Base-by-base conservation (phyloP, 53 echinoderm and acorn worm genomes). In the Pentamera pediparva region DNA sequence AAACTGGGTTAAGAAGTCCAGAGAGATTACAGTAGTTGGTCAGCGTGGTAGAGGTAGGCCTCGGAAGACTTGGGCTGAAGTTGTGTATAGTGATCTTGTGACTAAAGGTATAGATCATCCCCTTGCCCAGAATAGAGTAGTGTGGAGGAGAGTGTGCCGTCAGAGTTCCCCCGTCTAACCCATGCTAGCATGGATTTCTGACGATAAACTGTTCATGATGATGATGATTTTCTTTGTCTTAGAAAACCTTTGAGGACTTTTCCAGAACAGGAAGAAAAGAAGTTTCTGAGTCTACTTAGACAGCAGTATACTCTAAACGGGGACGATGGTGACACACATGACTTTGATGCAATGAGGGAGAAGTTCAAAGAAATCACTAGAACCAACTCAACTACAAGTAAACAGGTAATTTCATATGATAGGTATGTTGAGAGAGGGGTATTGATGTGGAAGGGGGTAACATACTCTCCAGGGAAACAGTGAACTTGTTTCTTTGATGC, bases 261-360 rank as follows among this genome's bases (percentile, higher is more conserved):
- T 36, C 76, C 88, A 15, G 96, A 96, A 39, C 83, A 85, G n/a
- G 88, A 96, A 31, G 87, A 96, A 75, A 91, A 88, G 26, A 96
- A 87, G 75, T 65, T 96, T 39, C 62, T 88, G 51, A 70, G 88
- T 71, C 59, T 88, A 21, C 37, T 96, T 5, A 90, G 88, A 69
- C 91, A 96, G 70, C 96, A 96, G 86, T 88, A 84, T 60, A 80
- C 86, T 2, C 82, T 88, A 9, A n/a, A n/a, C n/a, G n/a, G n/a
- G n/a, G 91, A 89, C 19, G 82, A 82, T 31, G 74, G 82, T 31
- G 86, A 86, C 0, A 71, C 64, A 1, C 86, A 81, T 4, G 83
- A 91, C 49, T 61, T 88, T 13, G 80, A 80, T 3, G 91, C 71
- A 6, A 85, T 96, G 91, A 91, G 80, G 39, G 75, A 79, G 20